Conservation (phyloP, 2,888 invertebrate species). For the Malthinus seriepunctatus region DNA sequence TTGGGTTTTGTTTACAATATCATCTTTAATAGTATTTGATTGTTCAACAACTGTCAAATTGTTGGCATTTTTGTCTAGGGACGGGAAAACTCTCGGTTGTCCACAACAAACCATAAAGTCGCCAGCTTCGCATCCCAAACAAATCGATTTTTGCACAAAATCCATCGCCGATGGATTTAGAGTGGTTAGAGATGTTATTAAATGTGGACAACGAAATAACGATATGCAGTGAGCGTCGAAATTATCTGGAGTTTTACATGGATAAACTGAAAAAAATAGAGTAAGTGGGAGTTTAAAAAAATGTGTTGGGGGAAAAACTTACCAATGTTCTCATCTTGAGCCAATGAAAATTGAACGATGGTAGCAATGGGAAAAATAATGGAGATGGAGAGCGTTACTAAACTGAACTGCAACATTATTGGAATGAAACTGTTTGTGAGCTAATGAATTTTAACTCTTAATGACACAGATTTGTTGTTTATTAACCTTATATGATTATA, state of each 20-base stretch:
- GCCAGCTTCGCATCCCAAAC: conserved; percentile 6
- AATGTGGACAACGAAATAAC: neutral
- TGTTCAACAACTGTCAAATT: neutral
- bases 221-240: neutral
- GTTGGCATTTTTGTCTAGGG: neutral
- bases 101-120: conserved; percentile 6
- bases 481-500: too few species aligned
- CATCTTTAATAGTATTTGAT: neutral
- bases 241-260: conserved; percentile 2
- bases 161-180: conserved; percentile 4
- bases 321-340: too few species aligned
- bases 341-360: too few species aligned
- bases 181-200: neutral
- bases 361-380: too few species aligned
- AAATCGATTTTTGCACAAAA: conserved; percentile 2
- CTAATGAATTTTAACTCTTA: too few species aligned
- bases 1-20: neutral
- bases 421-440: too few species aligned
- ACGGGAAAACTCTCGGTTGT: neutral
- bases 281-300: too few species aligned
- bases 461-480: too few species aligned
- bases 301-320: too few species aligned
- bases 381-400: too few species aligned
- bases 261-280: conserved; percentile 4
- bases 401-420: too few species aligned